A percentile compares a stretch with the other conserved stretches of the same genome.
Conservation (phyloP, 2,113 vertebrate species). For the Carassius carassius region DNA sequence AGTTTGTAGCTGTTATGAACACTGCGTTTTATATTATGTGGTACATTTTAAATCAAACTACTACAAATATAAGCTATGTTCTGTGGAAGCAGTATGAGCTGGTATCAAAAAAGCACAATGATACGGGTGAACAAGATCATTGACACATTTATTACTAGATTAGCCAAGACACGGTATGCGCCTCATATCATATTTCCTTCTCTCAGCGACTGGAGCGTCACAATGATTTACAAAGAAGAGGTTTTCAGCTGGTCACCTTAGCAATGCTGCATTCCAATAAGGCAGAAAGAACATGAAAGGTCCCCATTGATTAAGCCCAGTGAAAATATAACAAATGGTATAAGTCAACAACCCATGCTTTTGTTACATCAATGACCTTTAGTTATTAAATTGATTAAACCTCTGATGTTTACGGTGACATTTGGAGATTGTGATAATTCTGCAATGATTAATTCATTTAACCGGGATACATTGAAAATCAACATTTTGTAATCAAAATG, state of each 20-base stretch:
- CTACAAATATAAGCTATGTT: background rate
- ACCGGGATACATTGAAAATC: slow-evolving; percentile 49
- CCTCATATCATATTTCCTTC: background rate
- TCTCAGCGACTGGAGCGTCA: background rate
- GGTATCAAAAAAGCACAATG: background rate
- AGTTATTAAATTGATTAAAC: slow-evolving; percentile 74
- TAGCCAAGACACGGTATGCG: background rate
- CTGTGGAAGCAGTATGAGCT: background rate
- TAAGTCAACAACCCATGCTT: slow-evolving; percentile 53
- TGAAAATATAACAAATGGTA: slow-evolving; percentile 67
- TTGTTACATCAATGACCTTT: slow-evolving; percentile 74
- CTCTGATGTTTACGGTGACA: slow-evolving; percentile 75
- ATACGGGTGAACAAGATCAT: slow-evolving; percentile 13
- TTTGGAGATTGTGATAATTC: slow-evolving; percentile 74
- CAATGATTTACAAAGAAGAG: slow-evolving; percentile 9
- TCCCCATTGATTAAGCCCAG: slow-evolving; percentile 66
- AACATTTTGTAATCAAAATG: slow-evolving; percentile 39
- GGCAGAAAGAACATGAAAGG: slow-evolving; percentile 54
- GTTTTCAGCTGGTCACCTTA: slow-evolving; percentile 42
- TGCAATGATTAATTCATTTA: slow-evolving; percentile 70
- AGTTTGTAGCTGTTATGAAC: background rate
- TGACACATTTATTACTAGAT: slow-evolving; percentile 37
- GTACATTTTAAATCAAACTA: slow-evolving; percentile 5
- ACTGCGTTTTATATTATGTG: background rate
- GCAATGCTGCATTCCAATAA: slow-evolving; percentile 44